phyloP scores from a whole-genome alignment of 2,888 invertebrate species.

The Ennomos quercinarius region DNA sequence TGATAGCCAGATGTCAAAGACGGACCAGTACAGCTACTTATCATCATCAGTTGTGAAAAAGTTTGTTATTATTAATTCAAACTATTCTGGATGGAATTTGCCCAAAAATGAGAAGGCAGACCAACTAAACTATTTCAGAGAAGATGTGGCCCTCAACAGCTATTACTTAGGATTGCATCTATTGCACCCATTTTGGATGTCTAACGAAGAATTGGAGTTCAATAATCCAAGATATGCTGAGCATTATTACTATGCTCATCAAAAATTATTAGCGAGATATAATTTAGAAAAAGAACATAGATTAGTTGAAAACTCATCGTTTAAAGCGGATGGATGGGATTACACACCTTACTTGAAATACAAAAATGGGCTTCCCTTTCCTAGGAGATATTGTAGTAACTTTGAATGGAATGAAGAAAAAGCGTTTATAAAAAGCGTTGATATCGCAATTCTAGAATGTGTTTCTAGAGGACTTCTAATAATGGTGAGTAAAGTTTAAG shows the following conservation, averaged over 20 bases:
- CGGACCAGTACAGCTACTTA: conserved; percentile 53
- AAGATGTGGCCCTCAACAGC: conserved; percentile 86
- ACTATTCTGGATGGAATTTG: conserved; percentile 83
- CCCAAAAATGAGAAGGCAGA: conserved; percentile 75
- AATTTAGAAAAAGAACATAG: conserved; percentile 67
- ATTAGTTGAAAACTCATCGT: conserved; percentile 39
- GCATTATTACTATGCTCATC: conserved; percentile 70
- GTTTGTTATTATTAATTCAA: conserved; percentile 63
- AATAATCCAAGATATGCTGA: conserved; percentile 68
- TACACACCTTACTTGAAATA: conserved; percentile 69
- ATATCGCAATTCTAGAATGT: conserved; percentile 73
- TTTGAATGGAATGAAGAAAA: conserved; percentile 55
- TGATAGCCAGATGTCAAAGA: conserved; percentile 35
- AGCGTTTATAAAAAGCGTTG: conserved; percentile 64
- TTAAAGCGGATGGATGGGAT: conserved; percentile 47
- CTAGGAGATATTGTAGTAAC: conserved; percentile 58
- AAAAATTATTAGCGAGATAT: conserved; percentile 69
- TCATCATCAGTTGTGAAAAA: conserved; percentile 43
- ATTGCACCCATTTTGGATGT: conserved; percentile 86
- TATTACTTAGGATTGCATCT: conserved; percentile 85
- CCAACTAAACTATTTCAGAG: conserved; percentile 86
- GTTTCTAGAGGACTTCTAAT: conserved; percentile 69
- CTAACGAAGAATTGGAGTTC: conserved; percentile 70
- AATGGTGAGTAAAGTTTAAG: conserved; percentile 62
- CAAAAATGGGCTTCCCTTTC: conserved; percentile 74